phyloP scores from a whole-genome alignment of 2,888 invertebrate genomes.

The Limnephilus marmoratus region DNA sequence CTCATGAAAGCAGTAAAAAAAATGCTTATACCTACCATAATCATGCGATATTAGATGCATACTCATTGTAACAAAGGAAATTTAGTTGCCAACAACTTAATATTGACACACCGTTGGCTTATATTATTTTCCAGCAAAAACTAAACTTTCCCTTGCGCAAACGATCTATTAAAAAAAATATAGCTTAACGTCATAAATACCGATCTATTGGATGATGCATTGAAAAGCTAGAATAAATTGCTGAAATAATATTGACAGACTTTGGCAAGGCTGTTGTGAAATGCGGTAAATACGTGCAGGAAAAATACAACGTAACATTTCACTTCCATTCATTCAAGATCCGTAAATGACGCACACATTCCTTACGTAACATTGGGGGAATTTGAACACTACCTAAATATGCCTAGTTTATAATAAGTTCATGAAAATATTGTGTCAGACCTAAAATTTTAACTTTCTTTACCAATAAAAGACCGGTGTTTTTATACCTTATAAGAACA shows the following conservation, averaged over 20 bases:
- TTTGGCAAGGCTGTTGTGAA: conserved; percentile 24
- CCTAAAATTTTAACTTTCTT: background rate
- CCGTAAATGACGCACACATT: conserved; percentile 43
- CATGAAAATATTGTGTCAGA: background rate
- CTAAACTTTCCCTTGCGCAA: background rate
- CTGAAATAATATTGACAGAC: conserved; percentile 8
- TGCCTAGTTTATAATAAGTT: background rate
- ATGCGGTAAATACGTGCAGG: conserved; percentile 15
- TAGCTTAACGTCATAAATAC: background rate
- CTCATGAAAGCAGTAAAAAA: background rate
- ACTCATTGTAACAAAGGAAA: too few species aligned
- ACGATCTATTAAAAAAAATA: background rate
- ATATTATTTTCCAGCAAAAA: background rate
- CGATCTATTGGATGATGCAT: background rate
- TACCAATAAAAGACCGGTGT: background rate
- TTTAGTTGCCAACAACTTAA: too few species aligned
- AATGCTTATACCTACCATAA: background rate
- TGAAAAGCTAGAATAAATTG: background rate
- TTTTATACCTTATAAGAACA: background rate
- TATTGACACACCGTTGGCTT: too few species aligned
- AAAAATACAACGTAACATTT: conserved; percentile 28
- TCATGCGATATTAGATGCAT: too few species aligned
- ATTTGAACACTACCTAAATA: background rate
- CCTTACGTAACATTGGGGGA: background rate
- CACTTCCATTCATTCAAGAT: conserved; percentile 10